Evolutionary conservation across 2,888 invertebrate genomes (phyloP).

Genomic region (Euplexia lucipara): DNA sequence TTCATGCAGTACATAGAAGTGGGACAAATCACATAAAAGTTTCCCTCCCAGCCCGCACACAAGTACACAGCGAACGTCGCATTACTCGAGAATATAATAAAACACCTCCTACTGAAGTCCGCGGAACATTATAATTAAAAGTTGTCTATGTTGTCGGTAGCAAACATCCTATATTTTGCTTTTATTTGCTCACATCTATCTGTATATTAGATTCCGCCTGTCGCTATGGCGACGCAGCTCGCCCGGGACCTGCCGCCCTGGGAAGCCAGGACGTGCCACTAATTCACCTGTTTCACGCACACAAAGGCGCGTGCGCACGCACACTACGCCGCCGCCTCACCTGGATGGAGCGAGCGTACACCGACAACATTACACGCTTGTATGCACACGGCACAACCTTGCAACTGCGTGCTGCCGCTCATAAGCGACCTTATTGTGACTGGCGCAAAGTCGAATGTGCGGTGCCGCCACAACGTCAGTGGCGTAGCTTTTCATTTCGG

Average conservation of each 20-base stretch:
- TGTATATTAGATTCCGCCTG: constrained; percentile 79
- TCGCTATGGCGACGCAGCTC: constrained; percentile 83
- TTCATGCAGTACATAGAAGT: constrained; percentile 8
- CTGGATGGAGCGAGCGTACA: constrained; percentile 72
- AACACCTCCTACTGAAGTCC: constrained; percentile 29
- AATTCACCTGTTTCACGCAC: constrained; percentile 82
- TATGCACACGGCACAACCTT: constrained; percentile 77
- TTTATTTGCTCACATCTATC: constrained; percentile 74
- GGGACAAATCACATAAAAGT: constrained; percentile 21
- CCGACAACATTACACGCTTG: constrained; percentile 75
- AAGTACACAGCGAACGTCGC: background rate
- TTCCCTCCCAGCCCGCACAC: constrained; percentile 3
- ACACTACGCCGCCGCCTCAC: constrained; percentile 63
- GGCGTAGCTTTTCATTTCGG: constrained; percentile 67
- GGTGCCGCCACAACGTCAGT: constrained; percentile 36
- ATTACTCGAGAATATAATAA: constrained; percentile 35
- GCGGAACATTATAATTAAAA: constrained; percentile 61
- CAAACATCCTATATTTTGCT: constrained; percentile 69
- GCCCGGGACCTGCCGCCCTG: constrained; percentile 78
- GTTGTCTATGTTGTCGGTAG: constrained; percentile 52
- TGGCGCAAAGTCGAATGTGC: constrained; percentile 65
- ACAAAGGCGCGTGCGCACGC: constrained; percentile 61
- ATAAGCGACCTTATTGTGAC: constrained; percentile 74
- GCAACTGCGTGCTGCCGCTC: constrained; percentile 64
- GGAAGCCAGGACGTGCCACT: constrained; percentile 75